Evolutionary conservation across 2,113 vertebrate species (phyloP).

Genomic region (Gulo gulo): DNA sequence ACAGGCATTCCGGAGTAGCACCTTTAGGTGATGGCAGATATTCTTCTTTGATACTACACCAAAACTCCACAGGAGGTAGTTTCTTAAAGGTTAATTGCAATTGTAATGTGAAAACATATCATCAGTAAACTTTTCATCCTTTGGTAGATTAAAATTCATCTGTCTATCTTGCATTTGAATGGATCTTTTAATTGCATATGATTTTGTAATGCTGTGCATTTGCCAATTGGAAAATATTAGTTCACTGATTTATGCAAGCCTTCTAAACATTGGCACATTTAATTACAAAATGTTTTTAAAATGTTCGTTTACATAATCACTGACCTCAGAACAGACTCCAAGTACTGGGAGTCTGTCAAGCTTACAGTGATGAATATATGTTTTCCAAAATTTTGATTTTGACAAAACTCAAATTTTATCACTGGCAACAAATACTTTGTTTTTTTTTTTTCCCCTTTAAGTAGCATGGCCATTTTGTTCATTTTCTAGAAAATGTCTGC

Average conservation of each 20-base stretch:
- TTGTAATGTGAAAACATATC: background rate
- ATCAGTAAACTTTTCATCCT: background rate
- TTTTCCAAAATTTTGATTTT: background rate
- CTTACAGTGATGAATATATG: background rate
- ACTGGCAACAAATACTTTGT: background rate
- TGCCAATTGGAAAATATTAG: background rate
- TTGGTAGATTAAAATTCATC: background rate
- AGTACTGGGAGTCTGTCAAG: background rate
- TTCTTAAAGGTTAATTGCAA: background rate
- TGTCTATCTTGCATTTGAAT: background rate
- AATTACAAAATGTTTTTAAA: background rate
- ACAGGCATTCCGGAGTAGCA: background rate
- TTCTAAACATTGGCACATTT: background rate
- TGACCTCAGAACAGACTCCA: background rate
- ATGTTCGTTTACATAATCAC: background rate
- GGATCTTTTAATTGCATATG: background rate
- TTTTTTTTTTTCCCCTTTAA: background rate
- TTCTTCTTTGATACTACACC: background rate
- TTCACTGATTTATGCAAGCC: background rate
- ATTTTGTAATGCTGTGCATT: background rate
- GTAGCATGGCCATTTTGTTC: background rate
- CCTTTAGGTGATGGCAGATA: background rate
- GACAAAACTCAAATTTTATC: background rate
- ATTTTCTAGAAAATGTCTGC: background rate
- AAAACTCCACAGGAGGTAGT: background rate